Percentiles rank a stretch among this genome's conserved stretches.
Evolutionary conservation across 23 tunicate species (phyloP).

Genomic region (Trididemnum nubilum): DNA sequence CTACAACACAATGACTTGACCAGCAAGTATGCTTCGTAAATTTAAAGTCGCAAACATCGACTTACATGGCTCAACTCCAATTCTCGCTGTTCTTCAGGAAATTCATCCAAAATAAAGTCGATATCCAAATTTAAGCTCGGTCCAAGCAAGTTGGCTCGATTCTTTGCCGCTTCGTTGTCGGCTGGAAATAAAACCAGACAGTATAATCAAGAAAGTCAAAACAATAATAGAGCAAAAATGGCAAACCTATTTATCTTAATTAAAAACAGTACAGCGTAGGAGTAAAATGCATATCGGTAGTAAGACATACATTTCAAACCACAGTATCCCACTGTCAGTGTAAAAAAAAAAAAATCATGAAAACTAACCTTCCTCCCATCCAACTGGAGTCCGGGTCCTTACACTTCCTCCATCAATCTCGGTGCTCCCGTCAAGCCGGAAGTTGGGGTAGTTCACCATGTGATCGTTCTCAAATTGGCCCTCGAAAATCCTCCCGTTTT

Average conservation of each 20-base stretch:
- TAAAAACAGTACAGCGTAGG: too few relatives aligned
- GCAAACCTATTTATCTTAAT: too few relatives aligned
- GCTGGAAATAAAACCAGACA: not conserved
- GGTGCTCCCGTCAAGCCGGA: slow-evolving; percentile 57
- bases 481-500: slow-evolving; percentile 92
- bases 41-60: too few relatives aligned
- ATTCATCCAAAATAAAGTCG: slow-evolving; percentile 67
- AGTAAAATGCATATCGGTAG: too few relatives aligned
- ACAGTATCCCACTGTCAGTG: too few relatives aligned
- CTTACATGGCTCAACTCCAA: slow-evolving; percentile 68
- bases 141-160: slow-evolving; percentile 68
- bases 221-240: too few relatives aligned
- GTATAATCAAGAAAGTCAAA: not conserved
- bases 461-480: slow-evolving; percentile 98
- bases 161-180: slow-evolving; percentile 38
- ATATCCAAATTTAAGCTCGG: slow-evolving; percentile 72
- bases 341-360: too few relatives aligned
- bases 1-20: too few relatives aligned
- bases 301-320: too few relatives aligned
- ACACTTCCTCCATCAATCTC: slow-evolving; percentile 45
- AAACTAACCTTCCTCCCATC: slow-evolving; percentile 42
- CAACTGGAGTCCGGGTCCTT: slow-evolving; percentile 57
- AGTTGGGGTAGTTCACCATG: slow-evolving; percentile 88
- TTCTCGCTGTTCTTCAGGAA: slow-evolving; percentile 51
- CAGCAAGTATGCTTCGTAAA: too few relatives aligned